These are phyloP conservation scores for Sebastes minor DNA, from an alignment of 2,797 vertebrate species.

Conservation along the genomic window DNA sequence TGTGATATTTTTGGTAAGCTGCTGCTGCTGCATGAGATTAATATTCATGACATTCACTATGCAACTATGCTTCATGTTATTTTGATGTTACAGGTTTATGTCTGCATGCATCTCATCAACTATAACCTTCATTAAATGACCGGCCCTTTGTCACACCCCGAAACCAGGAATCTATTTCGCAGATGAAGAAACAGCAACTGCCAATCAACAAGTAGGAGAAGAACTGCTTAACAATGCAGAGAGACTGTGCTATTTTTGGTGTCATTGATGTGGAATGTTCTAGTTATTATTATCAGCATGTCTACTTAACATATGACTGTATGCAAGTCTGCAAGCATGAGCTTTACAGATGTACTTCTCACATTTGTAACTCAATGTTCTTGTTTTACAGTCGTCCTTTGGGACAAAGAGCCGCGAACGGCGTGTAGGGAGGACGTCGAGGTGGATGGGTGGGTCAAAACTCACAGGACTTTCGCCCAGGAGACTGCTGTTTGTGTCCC, in stretches of 20 bases:
- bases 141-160: not conserved
- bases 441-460: too few species aligned
- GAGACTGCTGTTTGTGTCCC: too few species aligned
- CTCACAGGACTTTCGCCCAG: too few species aligned
- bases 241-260: not conserved
- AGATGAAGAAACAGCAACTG: not conserved
- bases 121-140: not conserved
- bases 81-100: not conserved
- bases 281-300: not conserved
- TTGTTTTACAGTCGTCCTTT: not conserved
- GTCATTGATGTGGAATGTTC: not conserved
- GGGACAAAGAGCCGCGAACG: too few species aligned
- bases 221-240: not conserved
- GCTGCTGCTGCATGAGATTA: slow-evolving; percentile 11
- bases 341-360: not conserved
- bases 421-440: too few species aligned
- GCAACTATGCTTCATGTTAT: not conserved
- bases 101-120: not conserved
- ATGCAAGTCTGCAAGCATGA: not conserved
- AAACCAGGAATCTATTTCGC: not conserved
- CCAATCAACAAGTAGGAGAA: not conserved
- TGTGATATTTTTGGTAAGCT: slow-evolving; percentile 43
- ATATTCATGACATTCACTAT: slow-evolving; percentile 43
- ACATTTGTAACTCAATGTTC: not conserved
- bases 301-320: not conserved